Conservation (phyloP, 2,113 vertebrate genomes). For the Crotalus helleri region DNA sequence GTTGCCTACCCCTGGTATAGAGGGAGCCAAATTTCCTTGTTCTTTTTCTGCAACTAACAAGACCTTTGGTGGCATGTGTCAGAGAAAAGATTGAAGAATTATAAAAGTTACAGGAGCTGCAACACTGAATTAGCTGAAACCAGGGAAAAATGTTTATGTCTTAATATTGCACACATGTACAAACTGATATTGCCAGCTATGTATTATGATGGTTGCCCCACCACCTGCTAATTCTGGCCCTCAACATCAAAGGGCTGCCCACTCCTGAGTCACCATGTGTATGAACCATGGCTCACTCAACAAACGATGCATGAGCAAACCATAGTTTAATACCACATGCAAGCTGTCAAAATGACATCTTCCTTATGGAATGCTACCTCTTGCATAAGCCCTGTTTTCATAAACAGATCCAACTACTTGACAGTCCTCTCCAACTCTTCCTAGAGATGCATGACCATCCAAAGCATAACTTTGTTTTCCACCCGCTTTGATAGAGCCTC, state of each 20-base stretch:
- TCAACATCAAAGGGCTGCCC: background rate
- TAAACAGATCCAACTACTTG: background rate
- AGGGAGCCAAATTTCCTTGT: background rate
- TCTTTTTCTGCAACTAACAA: background rate
- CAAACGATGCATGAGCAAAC: background rate
- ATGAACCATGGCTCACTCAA: background rate
- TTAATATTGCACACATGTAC: no score
- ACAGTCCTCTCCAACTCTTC: background rate
- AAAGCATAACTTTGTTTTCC: background rate
- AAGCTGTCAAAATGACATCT: background rate
- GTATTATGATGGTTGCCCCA: no score
- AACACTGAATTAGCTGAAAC: background rate
- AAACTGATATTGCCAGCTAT: no score
- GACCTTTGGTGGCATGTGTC: background rate
- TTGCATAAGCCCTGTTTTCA: background rate
- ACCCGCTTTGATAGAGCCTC: background rate
- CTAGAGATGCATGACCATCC: background rate
- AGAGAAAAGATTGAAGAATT: background rate
- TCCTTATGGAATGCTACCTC: background rate
- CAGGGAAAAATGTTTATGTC: background rate
- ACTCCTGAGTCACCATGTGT: background rate
- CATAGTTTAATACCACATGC: background rate
- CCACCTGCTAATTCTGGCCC: background rate
- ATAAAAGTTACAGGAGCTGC: background rate
- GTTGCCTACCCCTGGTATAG: background rate